phyloP scores from a whole-genome alignment of 2,797 vertebrate genomes.

The Neopelma chrysocephalum region DNA sequence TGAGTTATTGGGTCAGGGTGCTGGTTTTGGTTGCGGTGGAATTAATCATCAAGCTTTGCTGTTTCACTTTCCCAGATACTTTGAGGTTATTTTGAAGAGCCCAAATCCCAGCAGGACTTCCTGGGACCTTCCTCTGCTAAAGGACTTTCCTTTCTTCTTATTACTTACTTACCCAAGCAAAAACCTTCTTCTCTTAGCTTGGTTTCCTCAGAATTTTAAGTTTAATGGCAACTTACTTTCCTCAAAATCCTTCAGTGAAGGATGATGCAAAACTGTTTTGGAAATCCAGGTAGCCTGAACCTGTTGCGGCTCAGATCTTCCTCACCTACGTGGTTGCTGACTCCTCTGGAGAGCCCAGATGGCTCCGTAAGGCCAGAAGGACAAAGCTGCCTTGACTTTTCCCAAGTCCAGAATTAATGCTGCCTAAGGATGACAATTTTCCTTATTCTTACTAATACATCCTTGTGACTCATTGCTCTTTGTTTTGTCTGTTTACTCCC shows the following conservation, averaged over 20 bases:
- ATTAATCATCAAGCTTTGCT: background rate
- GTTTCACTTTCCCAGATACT: background rate
- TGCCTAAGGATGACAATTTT: background rate
- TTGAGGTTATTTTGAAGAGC: background rate
- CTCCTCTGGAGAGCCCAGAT: background rate
- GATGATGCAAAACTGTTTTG: background rate
- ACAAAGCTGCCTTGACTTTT: background rate
- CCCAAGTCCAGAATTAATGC: background rate
- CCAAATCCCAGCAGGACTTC: background rate
- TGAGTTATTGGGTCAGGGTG: background rate
- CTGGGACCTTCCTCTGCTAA: background rate
- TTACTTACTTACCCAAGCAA: background rate
- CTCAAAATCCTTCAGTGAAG: background rate
- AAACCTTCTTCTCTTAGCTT: background rate
- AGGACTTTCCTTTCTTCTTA: background rate
- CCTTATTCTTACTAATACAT: background rate
- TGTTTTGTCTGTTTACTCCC: background rate
- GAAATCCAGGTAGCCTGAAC: background rate
- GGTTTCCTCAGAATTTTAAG: background rate
- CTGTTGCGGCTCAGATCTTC: background rate
- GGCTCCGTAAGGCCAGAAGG: background rate
- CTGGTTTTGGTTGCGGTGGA: background rate
- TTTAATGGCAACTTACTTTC: background rate
- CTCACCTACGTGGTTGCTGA: background rate
- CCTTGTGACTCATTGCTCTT: background rate